These are phyloP conservation scores for Tinea pellionella DNA, from an alignment of 2,888 invertebrate genomes.

Conservation along the genomic window DNA sequence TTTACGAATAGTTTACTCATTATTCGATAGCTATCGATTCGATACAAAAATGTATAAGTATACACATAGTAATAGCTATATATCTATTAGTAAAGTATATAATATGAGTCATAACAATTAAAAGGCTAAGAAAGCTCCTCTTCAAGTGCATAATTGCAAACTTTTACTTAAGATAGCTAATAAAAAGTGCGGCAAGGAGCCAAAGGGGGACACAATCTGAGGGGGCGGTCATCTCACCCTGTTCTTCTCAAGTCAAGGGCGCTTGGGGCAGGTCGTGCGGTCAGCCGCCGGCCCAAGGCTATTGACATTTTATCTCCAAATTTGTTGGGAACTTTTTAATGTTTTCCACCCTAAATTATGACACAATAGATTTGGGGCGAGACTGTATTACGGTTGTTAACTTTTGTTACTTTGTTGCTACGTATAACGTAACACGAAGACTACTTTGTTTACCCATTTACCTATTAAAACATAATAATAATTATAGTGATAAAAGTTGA, in stretches of 20 bases:
- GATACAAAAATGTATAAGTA: too few species aligned
- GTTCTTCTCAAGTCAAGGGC: constrained; percentile 68
- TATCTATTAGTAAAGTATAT: too few species aligned
- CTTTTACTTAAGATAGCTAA: constrained; percentile 20
- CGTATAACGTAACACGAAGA: too few species aligned
- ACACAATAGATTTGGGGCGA: not conserved
- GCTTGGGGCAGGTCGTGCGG: constrained; percentile 66
- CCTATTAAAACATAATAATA: too few species aligned
- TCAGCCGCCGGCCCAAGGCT: constrained; percentile 46
- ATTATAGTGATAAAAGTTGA: too few species aligned
- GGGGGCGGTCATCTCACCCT: constrained; percentile 61
- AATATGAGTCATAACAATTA: not conserved
- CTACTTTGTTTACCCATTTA: too few species aligned
- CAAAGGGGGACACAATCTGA: constrained; percentile 26
- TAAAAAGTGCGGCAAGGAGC: constrained; percentile 47
- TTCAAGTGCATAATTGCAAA: not conserved
- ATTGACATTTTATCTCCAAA: constrained; percentile 58
- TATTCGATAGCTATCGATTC: too few species aligned
- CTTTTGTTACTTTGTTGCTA: not conserved
- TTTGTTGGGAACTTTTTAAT: constrained; percentile 12
- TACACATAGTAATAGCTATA: too few species aligned
- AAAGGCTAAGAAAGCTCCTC: not conserved
- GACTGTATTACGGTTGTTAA: not conserved
- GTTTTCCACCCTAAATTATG: not conserved
- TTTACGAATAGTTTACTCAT: too few species aligned